Conservation (phyloP, 2,113 vertebrate genomes). For the Actenoides lindsayi region DNA sequence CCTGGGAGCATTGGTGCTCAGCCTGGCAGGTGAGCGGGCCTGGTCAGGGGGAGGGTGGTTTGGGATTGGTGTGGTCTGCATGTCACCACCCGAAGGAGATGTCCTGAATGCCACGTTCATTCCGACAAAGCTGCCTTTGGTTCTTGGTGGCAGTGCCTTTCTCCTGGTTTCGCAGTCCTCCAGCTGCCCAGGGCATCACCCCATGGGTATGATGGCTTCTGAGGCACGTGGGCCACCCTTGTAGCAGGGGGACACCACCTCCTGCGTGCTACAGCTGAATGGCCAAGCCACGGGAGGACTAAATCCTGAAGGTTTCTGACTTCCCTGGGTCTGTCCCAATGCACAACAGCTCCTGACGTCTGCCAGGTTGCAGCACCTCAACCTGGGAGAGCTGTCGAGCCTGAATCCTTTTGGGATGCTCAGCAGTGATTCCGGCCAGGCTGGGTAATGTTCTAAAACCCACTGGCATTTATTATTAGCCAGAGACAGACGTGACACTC, state of each 20-base stretch:
- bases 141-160: not conserved
- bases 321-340: not conserved
- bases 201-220: not conserved
- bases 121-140: not conserved
- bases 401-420: not conserved
- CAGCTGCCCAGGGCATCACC: not conserved
- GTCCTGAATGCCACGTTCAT: fast-evolving
- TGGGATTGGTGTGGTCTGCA: fast-evolving
- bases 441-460: not conserved
- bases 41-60: too few species aligned
- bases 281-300: fast-evolving
- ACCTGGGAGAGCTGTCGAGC: fast-evolving
- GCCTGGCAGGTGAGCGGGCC: constrained; percentile 37
- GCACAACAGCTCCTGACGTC: not conserved
- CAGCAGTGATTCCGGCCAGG: fast-evolving
- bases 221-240: fast-evolving
- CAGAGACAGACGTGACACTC: not conserved
- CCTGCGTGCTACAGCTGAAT: fast-evolving
- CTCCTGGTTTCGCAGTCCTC: not conserved
- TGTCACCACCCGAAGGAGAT: not conserved
- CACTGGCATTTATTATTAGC: not conserved
- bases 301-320: not conserved
- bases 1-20: not conserved
- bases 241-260: not conserved
- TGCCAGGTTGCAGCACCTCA: not conserved